Base-by-base conservation (phyloP, 2,113 vertebrate species). In the Macquaria australasica region DNA sequence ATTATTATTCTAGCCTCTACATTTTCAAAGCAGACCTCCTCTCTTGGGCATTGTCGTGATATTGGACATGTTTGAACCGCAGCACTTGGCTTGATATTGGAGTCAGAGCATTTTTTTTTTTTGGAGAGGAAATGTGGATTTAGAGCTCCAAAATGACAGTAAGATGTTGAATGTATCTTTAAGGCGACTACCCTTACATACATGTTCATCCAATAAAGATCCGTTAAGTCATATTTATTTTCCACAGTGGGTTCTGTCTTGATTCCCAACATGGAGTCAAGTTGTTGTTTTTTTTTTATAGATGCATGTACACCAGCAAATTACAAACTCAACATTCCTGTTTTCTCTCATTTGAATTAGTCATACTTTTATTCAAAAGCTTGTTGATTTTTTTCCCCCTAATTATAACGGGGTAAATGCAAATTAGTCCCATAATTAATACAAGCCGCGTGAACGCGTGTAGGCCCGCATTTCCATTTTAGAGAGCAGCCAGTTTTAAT, bases 161-260 rank as follows among this genome's bases (percentile, higher is more conserved):
- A 92, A 96, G 92, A 94, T 95, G 93, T 94, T 94, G 95, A 96
- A 96, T 96, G 95, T 96, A 95, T 95, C 89, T 94, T 92, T 78
- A 94, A 95, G 93, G 93, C 91, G 86, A 91, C 90, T 88, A 88
- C 93, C 94, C 84, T 93, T 88, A 91, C 94, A 92, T 95, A 92
- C 95, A 94, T 95, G 93, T 96, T 95, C 95, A 95, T 95, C 90
- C 94, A 96, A 96, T 96, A 96, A 96, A 96, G 95, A 94, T 94
- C 94, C 91, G 87, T 96, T 94, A 93, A 96, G 93, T 94, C 92
- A 88, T 89, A 86, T 86, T 91, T 84, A 80, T 81, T 87, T 86
- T 70, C 73, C 84, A 68, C 63, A 88, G 72, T 91, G 84, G 79
- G 79, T 79, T 92, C 81, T 92, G 89, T 92, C 79, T 34, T 66